Evolutionary conservation across 2,797 vertebrate species (phyloP).

Genomic region (Gouania willdenowi): DNA sequence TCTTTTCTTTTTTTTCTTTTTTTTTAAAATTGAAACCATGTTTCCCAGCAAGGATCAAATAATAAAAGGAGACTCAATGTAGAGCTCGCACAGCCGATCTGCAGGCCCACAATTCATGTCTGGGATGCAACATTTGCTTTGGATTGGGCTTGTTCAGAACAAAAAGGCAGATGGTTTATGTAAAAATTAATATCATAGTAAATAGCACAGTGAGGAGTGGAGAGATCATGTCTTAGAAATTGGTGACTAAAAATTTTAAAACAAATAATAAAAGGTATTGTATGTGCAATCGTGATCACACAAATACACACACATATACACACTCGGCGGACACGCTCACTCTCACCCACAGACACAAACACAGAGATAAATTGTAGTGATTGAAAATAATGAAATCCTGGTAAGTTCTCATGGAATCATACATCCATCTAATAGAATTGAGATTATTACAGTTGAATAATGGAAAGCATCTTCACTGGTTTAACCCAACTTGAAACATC

Average conservation of each 20-base stretch:
- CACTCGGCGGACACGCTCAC: constrained; percentile 42
- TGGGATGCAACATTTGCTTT: constrained; percentile 58
- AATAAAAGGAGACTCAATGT: constrained; percentile 67
- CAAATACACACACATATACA: constrained; percentile 40
- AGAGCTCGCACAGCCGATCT: constrained; percentile 59
- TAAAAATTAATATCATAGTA: constrained; percentile 72
- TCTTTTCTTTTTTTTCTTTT: too few species aligned
- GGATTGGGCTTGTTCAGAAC: constrained; percentile 54
- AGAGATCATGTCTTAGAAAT: constrained; percentile 64
- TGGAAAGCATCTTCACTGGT: constrained; percentile 70
- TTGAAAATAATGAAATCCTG: constrained; percentile 73
- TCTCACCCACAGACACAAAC: constrained; percentile 58
- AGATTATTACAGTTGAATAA: constrained; percentile 69
- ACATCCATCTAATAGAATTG: constrained; percentile 63
- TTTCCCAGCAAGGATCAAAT: constrained; percentile 64
- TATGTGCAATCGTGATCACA: constrained; percentile 57
- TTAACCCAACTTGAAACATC: constrained; percentile 66
- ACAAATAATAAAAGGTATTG: constrained; percentile 65
- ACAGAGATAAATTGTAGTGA: constrained; percentile 73
- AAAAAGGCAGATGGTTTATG: constrained; percentile 69
- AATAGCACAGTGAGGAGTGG: constrained; percentile 65
- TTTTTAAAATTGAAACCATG: constrained; percentile 69
- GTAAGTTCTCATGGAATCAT: constrained; percentile 69
- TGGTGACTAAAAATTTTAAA: constrained; percentile 66
- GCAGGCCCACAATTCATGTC: constrained; percentile 57